Base-by-base conservation (phyloP, 2,113 vertebrate species). In the Callithrix jacchus region DNA sequence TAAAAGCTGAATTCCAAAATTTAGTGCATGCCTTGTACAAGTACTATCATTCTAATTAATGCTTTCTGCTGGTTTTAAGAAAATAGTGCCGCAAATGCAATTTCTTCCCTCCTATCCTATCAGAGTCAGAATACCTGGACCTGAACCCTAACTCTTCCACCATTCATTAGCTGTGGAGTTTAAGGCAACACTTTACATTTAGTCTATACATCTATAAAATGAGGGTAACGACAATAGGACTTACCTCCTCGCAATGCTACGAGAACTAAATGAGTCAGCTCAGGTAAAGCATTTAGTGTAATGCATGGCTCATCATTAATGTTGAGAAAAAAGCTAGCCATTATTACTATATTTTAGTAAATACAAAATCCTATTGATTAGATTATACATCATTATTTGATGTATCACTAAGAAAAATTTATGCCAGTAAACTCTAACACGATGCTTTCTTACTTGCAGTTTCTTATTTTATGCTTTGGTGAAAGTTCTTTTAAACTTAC, bases 1-100 rank as follows among this genome's bases (percentile, higher is more conserved):
- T 92, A 87, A 96, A 97, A 96, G 73, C 73, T 81, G 66, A 87
- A 90, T 73, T 68, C 95, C 87, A 37, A 92, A 94, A 97, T 96
- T 87, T 54, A 96, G 87, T 85, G 25, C 82, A n/a, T 79, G 64
- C 6, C 37, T 58, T 81, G 35, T 81, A 47, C 35, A 73, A 97
- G 40, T 70, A 80, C 80, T 90, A 89, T 77, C 49, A 30, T 93
- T 95, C 54, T 68, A 96, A 97, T 95, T 83, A 87, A 84, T 79
- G 80, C 17, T 96, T 68, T 89, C 76, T 81, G 10, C 52, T 1
- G 0, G 32, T 68, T 93, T 97, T 89, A 84, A 86, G 73, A 81
- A 96, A 89, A 96, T 5, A 64, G 66, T 70, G 40, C 30, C 87
- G 2, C 10, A 8, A 76, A 66, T 0, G 7, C 77, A 18, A 11